Conservation (phyloP, 2,888 invertebrate genomes). For the Lissonota sp. region DNA sequence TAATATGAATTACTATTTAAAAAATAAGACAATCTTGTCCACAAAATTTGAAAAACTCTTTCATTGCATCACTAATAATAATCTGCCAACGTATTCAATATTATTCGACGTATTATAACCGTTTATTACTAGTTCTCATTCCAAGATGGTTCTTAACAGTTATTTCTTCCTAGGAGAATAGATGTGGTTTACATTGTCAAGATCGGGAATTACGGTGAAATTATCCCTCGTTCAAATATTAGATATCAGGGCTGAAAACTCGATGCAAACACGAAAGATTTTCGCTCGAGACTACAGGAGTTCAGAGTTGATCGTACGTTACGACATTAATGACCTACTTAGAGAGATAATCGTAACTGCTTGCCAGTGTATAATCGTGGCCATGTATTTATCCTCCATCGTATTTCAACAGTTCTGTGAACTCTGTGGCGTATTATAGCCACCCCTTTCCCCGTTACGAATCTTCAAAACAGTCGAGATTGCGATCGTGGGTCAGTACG, state of each 20-base stretch:
- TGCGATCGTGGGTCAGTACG: conserved; percentile 12
- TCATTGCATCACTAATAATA: too few species aligned
- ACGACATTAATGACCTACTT: conserved; percentile 38
- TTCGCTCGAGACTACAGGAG: not conserved
- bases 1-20: too few species aligned
- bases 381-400: conserved; percentile 28
- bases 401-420: conserved; percentile 42
- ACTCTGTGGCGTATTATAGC: conserved; percentile 24
- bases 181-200: too few species aligned
- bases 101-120: too few species aligned
- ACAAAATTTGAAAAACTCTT: too few species aligned
- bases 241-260: not conserved
- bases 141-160: too few species aligned
- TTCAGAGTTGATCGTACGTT: conserved; percentile 31
- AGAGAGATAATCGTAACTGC: conserved; percentile 43
- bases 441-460: not conserved
- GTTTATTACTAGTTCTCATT: too few species aligned
- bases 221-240: conserved; percentile 14
- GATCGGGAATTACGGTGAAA: not conserved
- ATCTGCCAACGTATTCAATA: too few species aligned
- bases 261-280: conserved; percentile 1
- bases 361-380: conserved; percentile 44
- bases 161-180: too few species aligned
- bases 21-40: too few species aligned
- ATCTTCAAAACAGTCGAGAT: conserved; percentile 9